These are phyloP conservation scores for Melanotaenia nigrans DNA, from an alignment of 2,797 vertebrate species.

Conservation along the genomic window DNA sequence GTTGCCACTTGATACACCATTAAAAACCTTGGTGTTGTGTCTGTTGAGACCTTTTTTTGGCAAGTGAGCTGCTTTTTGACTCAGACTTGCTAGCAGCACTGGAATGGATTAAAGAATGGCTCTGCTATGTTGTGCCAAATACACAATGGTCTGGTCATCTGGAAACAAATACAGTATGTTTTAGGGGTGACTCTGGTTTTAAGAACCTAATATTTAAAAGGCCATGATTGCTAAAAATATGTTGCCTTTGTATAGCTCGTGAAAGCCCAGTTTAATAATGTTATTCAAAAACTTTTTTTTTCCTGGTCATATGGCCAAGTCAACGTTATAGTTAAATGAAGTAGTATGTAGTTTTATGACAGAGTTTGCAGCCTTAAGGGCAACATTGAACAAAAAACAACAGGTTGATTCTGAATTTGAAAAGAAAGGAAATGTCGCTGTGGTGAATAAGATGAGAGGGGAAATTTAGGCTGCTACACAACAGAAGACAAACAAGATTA, in stretches of 20 bases:
- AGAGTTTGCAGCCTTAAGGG: too few species aligned
- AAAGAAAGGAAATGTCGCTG: too few species aligned
- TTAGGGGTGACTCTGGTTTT: neutral
- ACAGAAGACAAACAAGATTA: neutral
- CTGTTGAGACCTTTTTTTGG: neutral
- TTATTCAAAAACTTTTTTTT: too few species aligned
- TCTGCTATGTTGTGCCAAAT: neutral
- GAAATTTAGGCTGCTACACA: neutral
- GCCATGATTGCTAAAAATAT: too few species aligned
- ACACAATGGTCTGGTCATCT: neutral
- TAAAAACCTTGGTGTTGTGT: neutral
- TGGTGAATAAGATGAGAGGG: neutral
- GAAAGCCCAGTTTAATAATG: neutral
- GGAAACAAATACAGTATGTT: neutral
- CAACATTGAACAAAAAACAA: neutral
- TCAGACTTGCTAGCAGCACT: neutral
- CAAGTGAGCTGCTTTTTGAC: too few species aligned
- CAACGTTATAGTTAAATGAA: neutral
- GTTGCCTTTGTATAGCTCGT: too few species aligned
- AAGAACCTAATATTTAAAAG: neutral
- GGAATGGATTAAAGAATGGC: neutral
- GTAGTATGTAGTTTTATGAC: too few species aligned
- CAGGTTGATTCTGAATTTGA: neutral
- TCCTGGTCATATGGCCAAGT: too few species aligned
- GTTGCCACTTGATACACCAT: neutral